Percentiles rank a stretch among this genome's conserved stretches.
phyloP scores from a whole-genome alignment of 2,113 vertebrate species.

The Melierax canorus region DNA sequence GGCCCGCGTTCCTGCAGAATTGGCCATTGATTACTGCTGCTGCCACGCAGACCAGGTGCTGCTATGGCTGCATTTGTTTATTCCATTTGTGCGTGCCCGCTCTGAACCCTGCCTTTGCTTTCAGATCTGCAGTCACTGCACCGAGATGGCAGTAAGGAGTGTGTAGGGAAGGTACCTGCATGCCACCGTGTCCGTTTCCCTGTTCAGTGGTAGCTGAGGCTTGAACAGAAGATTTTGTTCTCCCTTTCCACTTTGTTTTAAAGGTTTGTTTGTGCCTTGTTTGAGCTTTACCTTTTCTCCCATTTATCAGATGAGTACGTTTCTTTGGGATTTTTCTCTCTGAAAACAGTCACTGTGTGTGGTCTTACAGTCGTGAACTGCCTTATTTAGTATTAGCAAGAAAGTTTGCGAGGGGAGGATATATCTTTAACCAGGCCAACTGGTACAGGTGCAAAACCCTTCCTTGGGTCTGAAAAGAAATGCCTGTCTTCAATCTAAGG shows the following conservation, averaged over 20 bases:
- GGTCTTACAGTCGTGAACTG: background rate
- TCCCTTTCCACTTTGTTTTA: slow-evolving; percentile 6
- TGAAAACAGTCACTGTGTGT: background rate
- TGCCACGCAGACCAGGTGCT: background rate
- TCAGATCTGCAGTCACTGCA: background rate
- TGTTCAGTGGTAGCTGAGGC: background rate
- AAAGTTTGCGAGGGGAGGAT: background rate
- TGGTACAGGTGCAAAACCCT: background rate
- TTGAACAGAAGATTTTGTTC: background rate
- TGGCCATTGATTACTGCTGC: background rate
- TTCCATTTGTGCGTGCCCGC: background rate
- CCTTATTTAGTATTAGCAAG: slow-evolving; percentile 18
- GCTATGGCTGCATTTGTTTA: background rate
- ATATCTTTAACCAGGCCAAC: background rate
- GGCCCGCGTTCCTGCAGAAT: fast-evolving
- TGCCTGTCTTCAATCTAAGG: background rate
- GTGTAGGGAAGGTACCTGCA: background rate
- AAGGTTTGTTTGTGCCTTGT: background rate
- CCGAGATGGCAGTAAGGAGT: background rate
- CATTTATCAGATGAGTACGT: slow-evolving; percentile 13
- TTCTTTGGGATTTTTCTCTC: slow-evolving; percentile 11
- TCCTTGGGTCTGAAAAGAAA: background rate
- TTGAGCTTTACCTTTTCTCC: slow-evolving; percentile 15
- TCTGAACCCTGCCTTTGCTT: background rate
- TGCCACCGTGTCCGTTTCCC: background rate